phyloP scores from a whole-genome alignment of 2,888 invertebrate genomes.

The Papilio elwesi region DNA sequence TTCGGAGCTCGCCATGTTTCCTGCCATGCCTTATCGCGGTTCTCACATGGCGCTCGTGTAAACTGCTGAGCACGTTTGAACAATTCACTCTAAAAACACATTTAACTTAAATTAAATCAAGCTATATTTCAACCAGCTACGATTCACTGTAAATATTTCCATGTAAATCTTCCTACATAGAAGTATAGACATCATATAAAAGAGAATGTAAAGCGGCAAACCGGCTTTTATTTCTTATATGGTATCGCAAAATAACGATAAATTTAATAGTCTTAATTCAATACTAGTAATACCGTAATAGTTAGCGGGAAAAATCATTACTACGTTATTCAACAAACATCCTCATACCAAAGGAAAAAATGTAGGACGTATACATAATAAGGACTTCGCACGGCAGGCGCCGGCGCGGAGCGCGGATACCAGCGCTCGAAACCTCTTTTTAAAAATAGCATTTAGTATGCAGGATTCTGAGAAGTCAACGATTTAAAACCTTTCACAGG shows the following conservation, averaged over 20 bases:
- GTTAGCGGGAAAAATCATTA: conserved; percentile 19
- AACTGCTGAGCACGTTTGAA: conserved; percentile 46
- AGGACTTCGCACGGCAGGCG: conserved; percentile 18
- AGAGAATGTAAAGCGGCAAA: background rate
- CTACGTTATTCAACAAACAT: conserved; percentile 34
- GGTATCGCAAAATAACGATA: background rate
- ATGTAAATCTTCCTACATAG: too few species aligned
- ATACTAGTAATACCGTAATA: conserved; percentile 3
- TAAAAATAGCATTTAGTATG: conserved; percentile 23
- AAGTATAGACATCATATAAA: background rate
- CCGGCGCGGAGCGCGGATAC: conserved; percentile 19
- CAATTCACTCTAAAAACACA: conserved; percentile 29
- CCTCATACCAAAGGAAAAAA: conserved; percentile 36
- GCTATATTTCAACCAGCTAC: background rate
- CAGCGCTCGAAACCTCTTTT: conserved; percentile 25
- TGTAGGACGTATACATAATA: conserved; percentile 29
- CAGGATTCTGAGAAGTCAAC: conserved; percentile 15
- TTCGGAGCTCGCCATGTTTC: conserved; percentile 51
- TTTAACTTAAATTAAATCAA: background rate
- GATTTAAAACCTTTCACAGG: conserved; percentile 3
- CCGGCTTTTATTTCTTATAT: background rate
- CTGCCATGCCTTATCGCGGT: conserved; percentile 64
- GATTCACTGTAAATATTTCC: too few species aligned
- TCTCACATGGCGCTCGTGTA: conserved; percentile 50
- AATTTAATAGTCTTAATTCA: background rate